These are phyloP conservation scores for Cephalopterus ornatus DNA, from an alignment of 2,113 vertebrate species.

Conservation along the genomic window DNA sequence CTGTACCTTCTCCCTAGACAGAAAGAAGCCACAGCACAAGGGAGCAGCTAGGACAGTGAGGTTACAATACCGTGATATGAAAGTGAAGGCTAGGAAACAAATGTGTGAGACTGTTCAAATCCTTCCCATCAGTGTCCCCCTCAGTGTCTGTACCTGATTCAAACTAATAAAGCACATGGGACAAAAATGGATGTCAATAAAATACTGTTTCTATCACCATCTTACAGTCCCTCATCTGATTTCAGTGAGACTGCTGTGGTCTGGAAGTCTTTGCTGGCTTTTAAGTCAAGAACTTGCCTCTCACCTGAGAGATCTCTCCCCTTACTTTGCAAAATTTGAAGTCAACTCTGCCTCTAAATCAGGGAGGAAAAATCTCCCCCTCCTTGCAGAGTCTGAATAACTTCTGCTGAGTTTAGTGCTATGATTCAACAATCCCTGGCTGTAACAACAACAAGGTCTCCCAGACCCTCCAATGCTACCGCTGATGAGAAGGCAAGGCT, in stretches of 20 bases:
- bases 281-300: background rate
- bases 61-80: background rate
- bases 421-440: background rate
- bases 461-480: background rate
- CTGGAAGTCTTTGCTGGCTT: background rate
- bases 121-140: background rate
- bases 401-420: background rate
- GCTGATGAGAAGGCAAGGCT: background rate
- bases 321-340: background rate
- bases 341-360: background rate
- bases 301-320: background rate
- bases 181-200: background rate
- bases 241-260: background rate
- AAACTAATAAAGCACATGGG: background rate
- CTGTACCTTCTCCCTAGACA: background rate
- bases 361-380: background rate
- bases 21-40: background rate
- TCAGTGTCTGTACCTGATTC: accelerated
- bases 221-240: background rate
- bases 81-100: background rate
- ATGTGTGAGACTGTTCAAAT: background rate
- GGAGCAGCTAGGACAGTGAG: background rate
- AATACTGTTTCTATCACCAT: background rate
- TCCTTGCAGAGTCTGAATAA: background rate
- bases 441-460: background rate